A percentile compares a stretch with the other conserved stretches of the same genome.
Evolutionary conservation across 2,888 invertebrate species (phyloP).

Genomic region (Melieria omissa): DNA sequence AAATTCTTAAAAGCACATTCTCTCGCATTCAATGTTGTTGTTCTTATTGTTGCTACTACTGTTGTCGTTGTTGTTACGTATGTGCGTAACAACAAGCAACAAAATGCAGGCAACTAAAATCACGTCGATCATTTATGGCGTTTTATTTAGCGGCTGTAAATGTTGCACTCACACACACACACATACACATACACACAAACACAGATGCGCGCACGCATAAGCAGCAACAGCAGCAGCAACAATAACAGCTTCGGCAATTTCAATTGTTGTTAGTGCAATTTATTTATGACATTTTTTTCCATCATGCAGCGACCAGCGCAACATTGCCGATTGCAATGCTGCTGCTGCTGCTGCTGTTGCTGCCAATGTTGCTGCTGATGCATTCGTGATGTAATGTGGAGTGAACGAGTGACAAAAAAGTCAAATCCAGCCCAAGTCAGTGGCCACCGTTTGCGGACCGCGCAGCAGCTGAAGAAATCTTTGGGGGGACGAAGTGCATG

Average conservation of each 20-base stretch:
- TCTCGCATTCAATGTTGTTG: slow-evolving; percentile 43
- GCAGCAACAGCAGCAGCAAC: slow-evolving; percentile 5
- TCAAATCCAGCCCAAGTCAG: too few species aligned
- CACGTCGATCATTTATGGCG: slow-evolving; percentile 63
- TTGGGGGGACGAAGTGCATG: too few species aligned
- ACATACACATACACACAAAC: not conserved
- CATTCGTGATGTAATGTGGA: slow-evolving; percentile 62
- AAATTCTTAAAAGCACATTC: slow-evolving; percentile 57
- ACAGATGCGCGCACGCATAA: not conserved
- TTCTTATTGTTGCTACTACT: slow-evolving; percentile 41
- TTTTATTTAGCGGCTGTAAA: slow-evolving; percentile 60
- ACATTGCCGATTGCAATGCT: slow-evolving; percentile 10
- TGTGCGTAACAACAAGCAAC: slow-evolving; percentile 26
- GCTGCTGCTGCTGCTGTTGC: slow-evolving; percentile 1
- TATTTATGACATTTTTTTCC: slow-evolving; percentile 46
- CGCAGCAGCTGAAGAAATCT: too few species aligned
- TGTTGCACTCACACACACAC: slow-evolving; percentile 41
- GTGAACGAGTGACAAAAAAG: slow-evolving; percentile 13
- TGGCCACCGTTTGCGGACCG: too few species aligned
- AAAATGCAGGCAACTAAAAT: slow-evolving; percentile 50
- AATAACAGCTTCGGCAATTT: slow-evolving; percentile 25
- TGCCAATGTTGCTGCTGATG: slow-evolving; percentile 25
- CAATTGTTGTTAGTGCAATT: slow-evolving; percentile 40
- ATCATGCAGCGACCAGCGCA: slow-evolving; percentile 49
- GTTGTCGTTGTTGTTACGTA: slow-evolving; percentile 23